phyloP scores from a whole-genome alignment of 2,113 vertebrate genomes.

The Albula goreensis region DNA sequence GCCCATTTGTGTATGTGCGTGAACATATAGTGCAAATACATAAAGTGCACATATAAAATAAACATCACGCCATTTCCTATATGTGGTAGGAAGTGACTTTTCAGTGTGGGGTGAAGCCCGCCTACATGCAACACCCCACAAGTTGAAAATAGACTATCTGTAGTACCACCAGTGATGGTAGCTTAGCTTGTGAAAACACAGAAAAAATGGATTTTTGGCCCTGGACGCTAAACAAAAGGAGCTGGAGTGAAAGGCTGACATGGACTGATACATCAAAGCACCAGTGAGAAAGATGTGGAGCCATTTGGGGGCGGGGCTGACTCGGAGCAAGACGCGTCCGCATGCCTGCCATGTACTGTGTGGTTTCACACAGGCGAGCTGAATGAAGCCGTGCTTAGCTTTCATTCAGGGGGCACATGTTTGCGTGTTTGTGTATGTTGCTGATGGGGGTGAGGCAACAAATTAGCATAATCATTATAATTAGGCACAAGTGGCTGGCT shows the following conservation, averaged over 20 bases:
- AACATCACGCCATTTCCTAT: no score
- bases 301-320: neutral
- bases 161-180: neutral
- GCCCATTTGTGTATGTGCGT: neutral
- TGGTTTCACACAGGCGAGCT: neutral
- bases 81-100: no score
- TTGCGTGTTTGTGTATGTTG: neutral
- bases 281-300: neutral
- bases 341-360: no score
- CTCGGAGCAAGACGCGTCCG: no score
- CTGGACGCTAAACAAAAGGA: neutral
- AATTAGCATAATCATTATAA: conserved; percentile 8
- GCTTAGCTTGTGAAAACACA: neutral
- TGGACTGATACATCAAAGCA: neutral
- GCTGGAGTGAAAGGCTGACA: neutral
- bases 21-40: neutral
- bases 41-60: no score
- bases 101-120: no score
- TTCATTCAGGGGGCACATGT: neutral
- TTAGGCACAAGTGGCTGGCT: neutral
- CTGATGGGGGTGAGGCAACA: neutral
- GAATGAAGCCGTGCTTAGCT: neutral
- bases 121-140: no score
- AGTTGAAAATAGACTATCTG: neutral
- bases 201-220: neutral